Evolutionary conservation across 2,113 vertebrate species (phyloP).

Genomic region (Rhinoptilus africanus): DNA sequence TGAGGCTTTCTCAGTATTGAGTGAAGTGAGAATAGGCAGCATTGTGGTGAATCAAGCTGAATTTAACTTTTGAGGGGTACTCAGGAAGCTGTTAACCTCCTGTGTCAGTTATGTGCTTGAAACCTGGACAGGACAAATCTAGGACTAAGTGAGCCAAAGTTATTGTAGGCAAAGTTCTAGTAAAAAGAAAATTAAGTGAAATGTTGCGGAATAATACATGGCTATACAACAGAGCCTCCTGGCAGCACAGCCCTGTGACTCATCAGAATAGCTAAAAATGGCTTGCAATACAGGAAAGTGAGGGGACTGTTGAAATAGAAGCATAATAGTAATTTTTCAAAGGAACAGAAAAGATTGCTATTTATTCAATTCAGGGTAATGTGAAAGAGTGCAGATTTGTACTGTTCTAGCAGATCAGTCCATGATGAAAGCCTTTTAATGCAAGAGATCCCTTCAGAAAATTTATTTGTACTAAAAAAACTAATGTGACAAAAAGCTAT

Average conservation of each 20-base stretch:
- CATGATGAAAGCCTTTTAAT: neutral
- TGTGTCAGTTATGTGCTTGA: neutral
- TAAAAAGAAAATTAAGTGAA: neutral
- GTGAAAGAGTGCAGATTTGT: neutral
- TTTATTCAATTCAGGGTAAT: neutral
- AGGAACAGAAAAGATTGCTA: neutral
- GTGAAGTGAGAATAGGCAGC: neutral
- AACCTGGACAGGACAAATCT: neutral
- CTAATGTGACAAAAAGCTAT: neutral
- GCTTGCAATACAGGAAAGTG: neutral
- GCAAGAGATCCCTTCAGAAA: neutral
- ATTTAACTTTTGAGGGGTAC: neutral
- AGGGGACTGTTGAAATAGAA: neutral
- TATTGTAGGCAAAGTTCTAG: constrained; percentile 22
- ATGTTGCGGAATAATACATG: neutral
- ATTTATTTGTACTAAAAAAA: neutral
- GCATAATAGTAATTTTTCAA: neutral
- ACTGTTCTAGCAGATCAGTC: neutral
- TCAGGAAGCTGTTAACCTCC: neutral
- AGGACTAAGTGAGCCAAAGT: neutral
- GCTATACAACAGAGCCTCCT: neutral
- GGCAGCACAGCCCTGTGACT: neutral
- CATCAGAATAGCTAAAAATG: constrained; percentile 6
- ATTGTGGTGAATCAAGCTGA: neutral
- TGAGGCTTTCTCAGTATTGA: neutral